Evolutionary conservation across 2,888 invertebrate species (phyloP).

Genomic region (Megalurothrips usitatus): DNA sequence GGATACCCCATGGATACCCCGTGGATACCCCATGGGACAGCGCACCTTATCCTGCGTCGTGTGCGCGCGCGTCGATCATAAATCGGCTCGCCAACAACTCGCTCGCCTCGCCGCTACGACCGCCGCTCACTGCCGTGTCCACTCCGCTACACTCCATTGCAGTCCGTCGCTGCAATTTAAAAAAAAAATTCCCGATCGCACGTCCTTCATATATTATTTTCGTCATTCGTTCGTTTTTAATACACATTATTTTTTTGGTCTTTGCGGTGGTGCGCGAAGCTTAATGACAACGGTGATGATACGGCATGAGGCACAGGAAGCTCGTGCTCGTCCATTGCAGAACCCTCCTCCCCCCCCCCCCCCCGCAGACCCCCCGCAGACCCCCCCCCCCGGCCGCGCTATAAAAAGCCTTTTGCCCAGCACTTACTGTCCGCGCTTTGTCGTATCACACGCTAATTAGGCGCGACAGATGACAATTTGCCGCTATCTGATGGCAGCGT

Average conservation of each 20-base stretch:
- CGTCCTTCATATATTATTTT: too few relatives aligned
- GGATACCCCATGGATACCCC: too few relatives aligned
- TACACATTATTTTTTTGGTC: too few relatives aligned
- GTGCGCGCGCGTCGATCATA: background rate
- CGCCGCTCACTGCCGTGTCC: background rate
- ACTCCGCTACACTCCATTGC: too few relatives aligned
- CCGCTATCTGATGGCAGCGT: constrained; percentile 8
- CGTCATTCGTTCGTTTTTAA: too few relatives aligned
- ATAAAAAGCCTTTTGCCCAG: background rate
- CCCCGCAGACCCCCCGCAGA: too few relatives aligned
- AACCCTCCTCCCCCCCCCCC: too few relatives aligned
- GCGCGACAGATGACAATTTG: constrained; percentile 24
- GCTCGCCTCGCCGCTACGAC: background rate
- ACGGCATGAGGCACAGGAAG: background rate
- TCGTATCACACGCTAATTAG: constrained; percentile 14
- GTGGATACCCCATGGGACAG: background rate
- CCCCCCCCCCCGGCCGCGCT: too few relatives aligned
- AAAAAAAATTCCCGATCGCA: too few relatives aligned
- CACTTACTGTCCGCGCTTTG: background rate
- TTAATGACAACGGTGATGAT: background rate
- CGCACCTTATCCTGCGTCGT: background rate
- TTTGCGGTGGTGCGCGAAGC: background rate
- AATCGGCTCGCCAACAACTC: background rate
- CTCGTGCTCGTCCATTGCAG: too few relatives aligned
- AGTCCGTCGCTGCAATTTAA: too few relatives aligned